Conservation (phyloP, 2,113 vertebrate genomes). For the Panthera tigris region DNA sequence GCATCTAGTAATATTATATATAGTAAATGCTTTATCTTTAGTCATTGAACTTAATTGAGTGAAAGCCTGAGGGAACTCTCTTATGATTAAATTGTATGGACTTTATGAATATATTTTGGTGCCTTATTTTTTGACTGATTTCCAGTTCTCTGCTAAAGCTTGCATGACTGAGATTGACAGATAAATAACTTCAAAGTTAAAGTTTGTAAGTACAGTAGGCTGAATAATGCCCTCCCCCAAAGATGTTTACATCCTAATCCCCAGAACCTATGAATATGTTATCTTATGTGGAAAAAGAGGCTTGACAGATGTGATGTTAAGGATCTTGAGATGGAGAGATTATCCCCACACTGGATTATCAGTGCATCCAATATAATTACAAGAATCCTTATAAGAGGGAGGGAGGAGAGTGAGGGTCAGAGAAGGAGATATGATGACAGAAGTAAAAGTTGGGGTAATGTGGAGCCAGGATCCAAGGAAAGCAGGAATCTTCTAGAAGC, state of each 20-base stretch:
- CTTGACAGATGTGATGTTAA: not conserved
- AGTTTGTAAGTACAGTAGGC: not conserved
- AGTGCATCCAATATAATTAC: not conserved
- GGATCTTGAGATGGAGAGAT: not conserved
- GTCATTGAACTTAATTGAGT: not conserved
- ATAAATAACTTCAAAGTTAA: constrained; percentile 12
- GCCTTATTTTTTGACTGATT: not conserved
- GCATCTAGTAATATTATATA: not conserved
- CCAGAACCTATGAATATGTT: not conserved
- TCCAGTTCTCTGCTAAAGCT: not conserved
- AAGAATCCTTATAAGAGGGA: not conserved
- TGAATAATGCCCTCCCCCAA: not conserved
- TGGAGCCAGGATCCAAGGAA: not conserved
- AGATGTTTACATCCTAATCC: not conserved
- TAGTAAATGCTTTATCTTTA: constrained; percentile 19
- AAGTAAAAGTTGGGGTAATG: not conserved
- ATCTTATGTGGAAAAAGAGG: not conserved
- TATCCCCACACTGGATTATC: not conserved
- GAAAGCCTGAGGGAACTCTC: not conserved
- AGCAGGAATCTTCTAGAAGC: not conserved
- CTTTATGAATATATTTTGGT: constrained; percentile 3
- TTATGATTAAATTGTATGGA: constrained; percentile 11
- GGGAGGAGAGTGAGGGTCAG: not conserved
- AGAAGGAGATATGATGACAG: not conserved
- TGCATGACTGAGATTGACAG: not conserved